Conservation (phyloP, 1,140 invertebrate genomes). For the Parapsyche elsis region DNA sequence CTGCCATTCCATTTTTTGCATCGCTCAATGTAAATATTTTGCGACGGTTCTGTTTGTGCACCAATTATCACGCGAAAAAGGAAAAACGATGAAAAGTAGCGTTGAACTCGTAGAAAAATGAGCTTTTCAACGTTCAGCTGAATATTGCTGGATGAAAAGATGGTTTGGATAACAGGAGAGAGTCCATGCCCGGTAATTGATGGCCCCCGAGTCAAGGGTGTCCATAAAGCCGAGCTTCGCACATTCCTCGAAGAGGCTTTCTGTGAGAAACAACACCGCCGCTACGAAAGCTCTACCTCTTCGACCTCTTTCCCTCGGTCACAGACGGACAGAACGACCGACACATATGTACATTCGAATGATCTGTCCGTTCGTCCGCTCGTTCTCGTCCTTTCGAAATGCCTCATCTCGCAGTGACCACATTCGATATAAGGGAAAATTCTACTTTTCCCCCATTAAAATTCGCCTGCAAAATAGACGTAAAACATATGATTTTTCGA, state of each 20-base stretch:
- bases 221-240: conserved; percentile 40
- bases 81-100: no score
- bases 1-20: no score
- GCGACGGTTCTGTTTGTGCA: no score
- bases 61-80: no score
- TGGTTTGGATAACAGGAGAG: neutral
- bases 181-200: conserved; percentile 33
- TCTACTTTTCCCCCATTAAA: no score
- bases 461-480: neutral
- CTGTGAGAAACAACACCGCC: conserved; percentile 32
- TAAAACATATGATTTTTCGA: conserved; percentile 5
- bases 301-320: neutral
- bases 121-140: neutral
- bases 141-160: neutral
- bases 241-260: conserved; percentile 33
- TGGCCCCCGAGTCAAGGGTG: conserved; percentile 42
- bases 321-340: neutral
- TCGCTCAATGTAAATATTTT: no score
- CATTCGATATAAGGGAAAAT: no score
- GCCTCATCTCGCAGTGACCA: no score
- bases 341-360: neutral
- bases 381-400: no score
- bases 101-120: no score
- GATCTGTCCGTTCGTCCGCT: neutral
- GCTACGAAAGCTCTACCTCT: neutral